Evolutionary conservation across 92 coral and sea anemone genomes (phyloP).

Genomic region (Anthopleura xanthogrammica): DNA sequence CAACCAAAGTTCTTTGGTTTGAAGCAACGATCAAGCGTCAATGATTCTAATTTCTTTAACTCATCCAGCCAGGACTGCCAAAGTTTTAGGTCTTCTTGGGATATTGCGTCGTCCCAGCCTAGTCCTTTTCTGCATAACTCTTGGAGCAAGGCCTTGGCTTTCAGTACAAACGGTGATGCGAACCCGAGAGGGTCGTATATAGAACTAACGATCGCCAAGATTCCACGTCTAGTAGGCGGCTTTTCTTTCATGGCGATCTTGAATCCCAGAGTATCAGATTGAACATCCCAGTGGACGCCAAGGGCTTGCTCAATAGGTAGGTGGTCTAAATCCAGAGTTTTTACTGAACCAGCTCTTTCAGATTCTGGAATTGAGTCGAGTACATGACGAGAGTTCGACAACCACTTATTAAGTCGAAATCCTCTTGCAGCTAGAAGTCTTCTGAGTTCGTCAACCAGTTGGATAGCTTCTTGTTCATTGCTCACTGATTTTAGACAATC

Average conservation of each 20-base stretch:
- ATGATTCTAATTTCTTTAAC: background rate
- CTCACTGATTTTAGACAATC: conserved; percentile 24
- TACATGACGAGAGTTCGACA: conserved; percentile 23
- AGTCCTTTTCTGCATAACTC: conserved; percentile 29
- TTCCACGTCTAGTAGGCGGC: conserved; percentile 34
- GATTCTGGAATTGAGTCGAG: conserved; percentile 20
- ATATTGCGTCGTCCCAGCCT: conserved; percentile 30
- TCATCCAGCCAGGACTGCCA: conserved; percentile 29
- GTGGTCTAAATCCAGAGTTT: conserved; percentile 25
- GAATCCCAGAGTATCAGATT: conserved; percentile 31
- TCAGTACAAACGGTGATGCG: conserved; percentile 34
- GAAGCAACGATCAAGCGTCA: conserved; percentile 20
- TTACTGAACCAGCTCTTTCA: conserved; percentile 17
- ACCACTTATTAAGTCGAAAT: conserved; percentile 28
- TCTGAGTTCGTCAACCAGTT: conserved; percentile 11
- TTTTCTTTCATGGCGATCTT: conserved; percentile 26
- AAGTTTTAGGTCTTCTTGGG: conserved; percentile 6
- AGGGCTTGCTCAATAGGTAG: conserved; percentile 15
- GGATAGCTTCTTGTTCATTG: conserved; percentile 21
- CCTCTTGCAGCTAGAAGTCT: conserved; percentile 27
- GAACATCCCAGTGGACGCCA: conserved; percentile 38
- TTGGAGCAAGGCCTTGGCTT: conserved; percentile 25
- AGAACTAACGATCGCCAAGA: conserved; percentile 30
- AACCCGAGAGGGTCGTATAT: conserved; percentile 37
- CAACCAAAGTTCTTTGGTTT: conserved; percentile 21